Base-by-base conservation (phyloP, 1,140 invertebrate species). In the Drosophila busckii region DNA sequence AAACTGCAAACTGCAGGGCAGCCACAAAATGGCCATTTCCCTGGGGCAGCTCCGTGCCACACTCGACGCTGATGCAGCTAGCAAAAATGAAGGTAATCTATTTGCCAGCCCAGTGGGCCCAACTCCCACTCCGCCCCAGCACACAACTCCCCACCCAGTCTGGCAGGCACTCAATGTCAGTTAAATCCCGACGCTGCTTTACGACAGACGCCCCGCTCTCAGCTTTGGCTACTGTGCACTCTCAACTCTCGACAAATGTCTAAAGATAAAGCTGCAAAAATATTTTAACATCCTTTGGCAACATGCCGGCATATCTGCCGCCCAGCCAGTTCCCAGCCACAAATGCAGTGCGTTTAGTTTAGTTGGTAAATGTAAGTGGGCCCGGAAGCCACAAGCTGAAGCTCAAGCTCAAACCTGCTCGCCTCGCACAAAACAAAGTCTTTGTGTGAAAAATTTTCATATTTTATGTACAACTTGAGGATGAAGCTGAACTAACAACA, bases 181-280 rank as follows among this genome's bases (percentile, higher is more conserved):
- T 54, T 82, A 80, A 80, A 82, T 82, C 73, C 75, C 59, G 63
- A 55, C 69, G 64, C 64, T 80, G 73, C 75, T 73, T 68, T 78
- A 80, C 75, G 59, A 50, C 73, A 69, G 60, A 40, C 58, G 34
- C 29, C 19, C 10, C 34, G 5, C 34, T 5, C 42, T 13, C 25
- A 41, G 8, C 20, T 56, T n/a, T 9, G 10, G 2, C 23, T 6
- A 6, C 1, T 17, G 2, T 3, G 29, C 22, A 0, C 15, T 9
- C 19, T 9, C 10, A 4, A 28, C 16, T 9, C 58, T 56, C 63
- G 52, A 68, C 70, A 70, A 76, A 60, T 70, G 66, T 75, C 75
- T 56, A 65, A 83, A 82, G 76, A 82, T 82, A 82, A 82, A 83
- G 75, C 76, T 83, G 76, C 75, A 82, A 83, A 82, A 83, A 82